A percentile compares a stretch with the other conserved stretches of the same genome.
phyloP scores from a whole-genome alignment of 2,113 vertebrate species.

The Aspiorhynchus laticeps region DNA sequence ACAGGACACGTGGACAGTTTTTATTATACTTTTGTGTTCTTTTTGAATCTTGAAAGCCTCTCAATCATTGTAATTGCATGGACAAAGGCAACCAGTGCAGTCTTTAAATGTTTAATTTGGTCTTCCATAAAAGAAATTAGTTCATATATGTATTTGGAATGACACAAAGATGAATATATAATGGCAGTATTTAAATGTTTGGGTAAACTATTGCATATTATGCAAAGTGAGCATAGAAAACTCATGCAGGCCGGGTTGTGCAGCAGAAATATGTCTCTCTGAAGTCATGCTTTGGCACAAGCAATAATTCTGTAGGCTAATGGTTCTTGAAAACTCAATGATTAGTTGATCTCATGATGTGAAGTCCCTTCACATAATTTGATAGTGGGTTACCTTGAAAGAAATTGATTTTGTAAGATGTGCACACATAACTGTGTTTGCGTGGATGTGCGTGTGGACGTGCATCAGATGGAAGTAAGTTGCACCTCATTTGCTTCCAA shows the following conservation, averaged over 20 bases:
- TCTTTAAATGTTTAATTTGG: not conserved
- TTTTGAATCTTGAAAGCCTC: not conserved
- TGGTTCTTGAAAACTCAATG: not conserved
- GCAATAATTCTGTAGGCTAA: not conserved
- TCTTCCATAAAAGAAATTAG: not conserved
- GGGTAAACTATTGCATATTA: not conserved
- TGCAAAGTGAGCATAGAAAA: not conserved
- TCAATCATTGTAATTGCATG: not conserved
- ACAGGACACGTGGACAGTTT: not conserved
- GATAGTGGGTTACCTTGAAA: not conserved
- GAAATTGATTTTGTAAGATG: not conserved
- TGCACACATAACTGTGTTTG: not conserved
- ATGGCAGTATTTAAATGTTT: not conserved
- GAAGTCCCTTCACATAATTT: not conserved
- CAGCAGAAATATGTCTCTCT: conserved; percentile 7
- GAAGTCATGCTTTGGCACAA: not conserved
- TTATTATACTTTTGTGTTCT: not conserved
- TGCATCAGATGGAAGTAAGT: not conserved
- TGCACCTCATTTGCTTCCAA: not conserved
- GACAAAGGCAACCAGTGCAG: not conserved
- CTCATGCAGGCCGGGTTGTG: not conserved
- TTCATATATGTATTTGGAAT: not conserved
- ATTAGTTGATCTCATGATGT: not conserved
- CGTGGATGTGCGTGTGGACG: not conserved
- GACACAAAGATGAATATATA: not conserved